Conservation (phyloP, 2,797 vertebrate genomes). For the Cyprinella venusta region DNA sequence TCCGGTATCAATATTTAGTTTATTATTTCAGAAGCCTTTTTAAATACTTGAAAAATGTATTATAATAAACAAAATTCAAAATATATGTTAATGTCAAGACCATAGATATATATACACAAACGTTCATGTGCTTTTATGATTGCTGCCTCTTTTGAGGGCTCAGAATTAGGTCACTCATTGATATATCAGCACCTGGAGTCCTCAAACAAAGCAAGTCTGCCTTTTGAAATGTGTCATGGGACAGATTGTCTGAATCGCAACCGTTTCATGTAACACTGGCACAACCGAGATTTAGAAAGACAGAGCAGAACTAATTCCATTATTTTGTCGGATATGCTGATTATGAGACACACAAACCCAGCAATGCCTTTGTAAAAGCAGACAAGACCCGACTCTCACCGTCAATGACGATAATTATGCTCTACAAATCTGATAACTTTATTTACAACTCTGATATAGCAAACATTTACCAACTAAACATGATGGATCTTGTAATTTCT, state of each 20-base stretch:
- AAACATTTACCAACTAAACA: not conserved
- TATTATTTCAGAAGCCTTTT: too few species aligned
- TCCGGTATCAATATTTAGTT: too few species aligned
- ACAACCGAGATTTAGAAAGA: not conserved
- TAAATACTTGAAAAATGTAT: too few species aligned
- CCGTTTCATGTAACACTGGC: not conserved
- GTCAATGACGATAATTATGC: not conserved
- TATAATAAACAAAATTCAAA: too few species aligned
- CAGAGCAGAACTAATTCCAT: slow-evolving; percentile 29
- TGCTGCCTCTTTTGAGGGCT: not conserved
- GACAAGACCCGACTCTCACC: not conserved
- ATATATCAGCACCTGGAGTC: slow-evolving; percentile 16
- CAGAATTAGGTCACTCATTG: slow-evolving; percentile 11
- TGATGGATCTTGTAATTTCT: not conserved
- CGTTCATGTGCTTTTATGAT: not conserved
- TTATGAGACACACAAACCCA: slow-evolving; percentile 6
- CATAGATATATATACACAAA: not conserved
- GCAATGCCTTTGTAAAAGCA: not conserved
- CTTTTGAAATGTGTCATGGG: not conserved
- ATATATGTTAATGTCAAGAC: too few species aligned
- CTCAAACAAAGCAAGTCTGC: slow-evolving; percentile 8
- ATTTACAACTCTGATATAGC: not conserved
- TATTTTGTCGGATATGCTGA: slow-evolving; percentile 16
- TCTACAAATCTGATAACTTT: not conserved
- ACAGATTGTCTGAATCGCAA: not conserved